Evolutionary conservation across 2,113 vertebrate species (phyloP), one percentile per base, ranked within the genome.

Genomic region (Phaetusa simplex): DNA sequence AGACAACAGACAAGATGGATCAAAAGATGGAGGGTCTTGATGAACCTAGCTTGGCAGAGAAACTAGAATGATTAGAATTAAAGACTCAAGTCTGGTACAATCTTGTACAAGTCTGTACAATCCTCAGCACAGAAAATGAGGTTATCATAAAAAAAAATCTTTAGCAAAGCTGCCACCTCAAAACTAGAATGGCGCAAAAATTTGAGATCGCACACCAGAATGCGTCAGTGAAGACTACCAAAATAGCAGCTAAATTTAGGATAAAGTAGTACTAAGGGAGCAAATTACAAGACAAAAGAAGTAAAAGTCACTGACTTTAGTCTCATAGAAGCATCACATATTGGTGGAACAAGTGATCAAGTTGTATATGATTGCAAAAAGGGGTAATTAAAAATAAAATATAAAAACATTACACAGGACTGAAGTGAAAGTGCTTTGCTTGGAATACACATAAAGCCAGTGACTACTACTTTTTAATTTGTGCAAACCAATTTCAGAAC

Each of bases 1-100:
- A 74, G 34, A 26, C 43, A 78, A 55, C 4, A 81, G 22, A 50
- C 0, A 0, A 29, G 19, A 24, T 0, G 1, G 66, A 29, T 15
- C 49, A 70, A 70, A 73, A 53, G 32, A 40, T 4, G 14, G 38
- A 40, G 26, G 10, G n/a, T 81, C 58, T 71, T 2, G 0, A n/a
- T 19, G 11, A 88, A 82, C 6, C 8, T 19, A 76, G 24, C n/a
- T 53, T 21, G 40, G 19, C 16, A 81, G 7, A 95, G 38, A 78
- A 86, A 70, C 13, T 26, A 21, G 14, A 58, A 16, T n/a, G 3
- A 26, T 47, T 67, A 59, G 29, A 90, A 74, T 70, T 55, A 81
- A 73, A n/a, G 18, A 40, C 23, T 38, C n/a, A 8, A 27, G 53
- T 50, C 61, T 62, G 4, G 12, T 55, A 62, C 47, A 47, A 47